These are phyloP conservation scores for Nerophis ophidion DNA, from an alignment of 2,113 vertebrate genomes.

Conservation along the genomic window DNA sequence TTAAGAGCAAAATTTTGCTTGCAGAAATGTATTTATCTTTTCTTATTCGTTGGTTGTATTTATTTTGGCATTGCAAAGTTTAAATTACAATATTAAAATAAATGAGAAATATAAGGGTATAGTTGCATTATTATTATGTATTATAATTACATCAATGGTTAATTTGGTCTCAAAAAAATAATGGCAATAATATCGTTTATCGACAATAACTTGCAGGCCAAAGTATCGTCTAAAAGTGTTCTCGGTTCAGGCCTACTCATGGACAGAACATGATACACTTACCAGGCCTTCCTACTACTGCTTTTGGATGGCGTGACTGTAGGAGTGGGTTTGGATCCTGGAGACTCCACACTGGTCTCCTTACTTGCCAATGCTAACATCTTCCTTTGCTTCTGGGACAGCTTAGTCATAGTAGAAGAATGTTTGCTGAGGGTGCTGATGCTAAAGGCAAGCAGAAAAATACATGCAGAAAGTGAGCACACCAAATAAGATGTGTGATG, in stretches of 20 bases:
- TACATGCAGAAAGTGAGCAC: slow-evolving; percentile 1
- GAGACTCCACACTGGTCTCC: slow-evolving; percentile 72
- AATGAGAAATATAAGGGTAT: too few relatives aligned
- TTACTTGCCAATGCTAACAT: slow-evolving; percentile 86
- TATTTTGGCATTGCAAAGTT: too few relatives aligned
- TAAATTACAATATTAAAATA: too few relatives aligned
- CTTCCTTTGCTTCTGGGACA: slow-evolving; percentile 97
- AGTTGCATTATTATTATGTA: too few relatives aligned
- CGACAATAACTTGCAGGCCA: too few relatives aligned
- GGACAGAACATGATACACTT: slow-evolving; percentile 41
- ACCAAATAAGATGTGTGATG: not conserved
- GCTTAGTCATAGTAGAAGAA: slow-evolving; percentile 73
- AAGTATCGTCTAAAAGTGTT: too few relatives aligned
- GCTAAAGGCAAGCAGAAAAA: slow-evolving; percentile 23
- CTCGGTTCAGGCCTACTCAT: not conserved
- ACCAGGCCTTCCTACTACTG: slow-evolving; percentile 80
- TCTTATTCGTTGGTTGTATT: too few relatives aligned
- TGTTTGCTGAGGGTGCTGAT: slow-evolving; percentile 67
- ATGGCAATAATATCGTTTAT: too few relatives aligned
- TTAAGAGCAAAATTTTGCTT: too few relatives aligned
- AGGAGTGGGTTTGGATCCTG: slow-evolving; percentile 55
- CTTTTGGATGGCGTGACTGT: slow-evolving; percentile 69
- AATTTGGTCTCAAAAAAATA: too few relatives aligned
- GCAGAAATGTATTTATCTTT: too few relatives aligned
- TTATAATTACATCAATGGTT: too few relatives aligned